A percentile compares a stretch with the other conserved stretches of the same genome.
Conservation (phyloP, 2,888 invertebrate genomes). For the Troides aeacus region DNA sequence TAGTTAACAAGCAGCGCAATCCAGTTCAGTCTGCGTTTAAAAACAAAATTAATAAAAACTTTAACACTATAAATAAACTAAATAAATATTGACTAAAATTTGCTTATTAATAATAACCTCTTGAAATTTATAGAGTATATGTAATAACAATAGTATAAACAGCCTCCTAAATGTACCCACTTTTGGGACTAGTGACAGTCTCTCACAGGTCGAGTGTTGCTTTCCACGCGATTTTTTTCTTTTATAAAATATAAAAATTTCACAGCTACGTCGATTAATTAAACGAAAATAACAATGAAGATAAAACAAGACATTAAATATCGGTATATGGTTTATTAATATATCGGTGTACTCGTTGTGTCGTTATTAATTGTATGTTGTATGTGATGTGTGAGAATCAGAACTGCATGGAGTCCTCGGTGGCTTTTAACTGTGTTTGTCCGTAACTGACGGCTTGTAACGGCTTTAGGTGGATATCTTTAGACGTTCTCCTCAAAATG, state of each 20-base stretch:
- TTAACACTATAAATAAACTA: not conserved
- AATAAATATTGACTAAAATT: not conserved
- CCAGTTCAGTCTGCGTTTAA: not conserved
- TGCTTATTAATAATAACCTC: not conserved
- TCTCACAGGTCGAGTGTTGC: too few species aligned
- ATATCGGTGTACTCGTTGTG: slow-evolving; percentile 22
- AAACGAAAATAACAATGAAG: not conserved
- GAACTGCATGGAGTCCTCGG: slow-evolving; percentile 53
- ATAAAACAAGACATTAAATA: slow-evolving; percentile 4
- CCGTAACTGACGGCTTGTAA: slow-evolving; percentile 52
- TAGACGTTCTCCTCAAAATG: slow-evolving; percentile 48
- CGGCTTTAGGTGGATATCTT: slow-evolving; percentile 44
- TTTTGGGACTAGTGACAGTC: too few species aligned
- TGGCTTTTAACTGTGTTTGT: slow-evolving; percentile 44
- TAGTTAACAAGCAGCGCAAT: not conserved
- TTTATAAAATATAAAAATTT: not conserved
- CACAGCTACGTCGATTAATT: not conserved
- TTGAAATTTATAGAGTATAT: not conserved
- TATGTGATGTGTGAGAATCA: slow-evolving; percentile 52
- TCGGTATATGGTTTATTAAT: not conserved
- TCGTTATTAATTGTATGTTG: slow-evolving; percentile 21
- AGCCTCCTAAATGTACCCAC: too few species aligned
- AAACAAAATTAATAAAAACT: not conserved
- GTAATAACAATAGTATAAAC: too few species aligned
- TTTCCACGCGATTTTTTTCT: too few species aligned